A percentile compares a stretch with the other conserved stretches of the same genome.
Evolutionary conservation across 2,113 vertebrate species (phyloP).

Genomic region (Nothocercus nigrocapillus): DNA sequence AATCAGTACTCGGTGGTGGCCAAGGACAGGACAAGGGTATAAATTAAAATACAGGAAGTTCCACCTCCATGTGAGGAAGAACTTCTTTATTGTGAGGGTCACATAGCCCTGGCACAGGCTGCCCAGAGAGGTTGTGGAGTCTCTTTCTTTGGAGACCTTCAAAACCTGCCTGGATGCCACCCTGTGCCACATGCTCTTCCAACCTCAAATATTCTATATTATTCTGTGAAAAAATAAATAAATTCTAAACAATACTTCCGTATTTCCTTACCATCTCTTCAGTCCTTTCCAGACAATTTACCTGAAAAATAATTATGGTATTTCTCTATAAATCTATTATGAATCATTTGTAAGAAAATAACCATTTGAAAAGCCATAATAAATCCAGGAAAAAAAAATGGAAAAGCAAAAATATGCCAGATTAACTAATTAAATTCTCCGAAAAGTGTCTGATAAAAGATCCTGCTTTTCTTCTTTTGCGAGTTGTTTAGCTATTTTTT

Average conservation of each 20-base stretch:
- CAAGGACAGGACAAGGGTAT: too few species aligned
- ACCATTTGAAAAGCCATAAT: slow-evolving; percentile 8
- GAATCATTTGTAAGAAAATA: slow-evolving; percentile 5
- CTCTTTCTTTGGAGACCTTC: too few species aligned
- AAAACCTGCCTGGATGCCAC: too few species aligned
- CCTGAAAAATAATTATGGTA: background rate
- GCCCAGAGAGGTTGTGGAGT: too few species aligned
- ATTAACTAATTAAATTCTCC: slow-evolving; percentile 6
- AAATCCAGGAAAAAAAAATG: background rate
- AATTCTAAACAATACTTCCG: background rate
- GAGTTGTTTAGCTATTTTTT: background rate
- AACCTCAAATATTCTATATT: too few species aligned
- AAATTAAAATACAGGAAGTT: too few species aligned
- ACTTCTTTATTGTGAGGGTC: too few species aligned
- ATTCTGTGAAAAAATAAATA: background rate
- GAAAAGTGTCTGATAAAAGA: background rate
- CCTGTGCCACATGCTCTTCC: too few species aligned
- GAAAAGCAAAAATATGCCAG: background rate
- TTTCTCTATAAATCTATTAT: background rate
- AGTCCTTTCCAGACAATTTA: background rate
- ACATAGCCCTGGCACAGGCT: too few species aligned
- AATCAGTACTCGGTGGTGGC: too few species aligned
- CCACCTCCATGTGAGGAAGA: too few species aligned
- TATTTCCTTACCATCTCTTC: background rate
- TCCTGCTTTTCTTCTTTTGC: background rate